phyloP scores from a whole-genome alignment of 2,888 invertebrate genomes.

The Spicauda simplicius region DNA sequence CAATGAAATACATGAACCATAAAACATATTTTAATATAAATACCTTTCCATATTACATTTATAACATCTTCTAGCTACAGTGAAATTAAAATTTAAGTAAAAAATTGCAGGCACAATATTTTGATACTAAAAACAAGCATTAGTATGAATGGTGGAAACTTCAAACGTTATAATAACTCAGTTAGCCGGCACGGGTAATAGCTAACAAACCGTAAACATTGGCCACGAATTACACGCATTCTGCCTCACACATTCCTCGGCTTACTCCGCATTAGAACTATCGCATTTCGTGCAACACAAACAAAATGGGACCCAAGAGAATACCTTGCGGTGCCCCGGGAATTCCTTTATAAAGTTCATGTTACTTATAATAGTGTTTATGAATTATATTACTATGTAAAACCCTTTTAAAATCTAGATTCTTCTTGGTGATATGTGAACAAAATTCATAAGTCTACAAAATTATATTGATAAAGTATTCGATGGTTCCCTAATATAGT shows the following conservation, averaged over 20 bases:
- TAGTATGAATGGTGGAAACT: not conserved
- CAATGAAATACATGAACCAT: no score
- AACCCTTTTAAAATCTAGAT: not conserved
- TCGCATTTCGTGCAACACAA: conserved; percentile 47
- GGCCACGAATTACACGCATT: conserved; percentile 58
- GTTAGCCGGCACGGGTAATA: conserved; percentile 28
- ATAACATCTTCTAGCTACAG: no score
- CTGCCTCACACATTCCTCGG: conserved; percentile 46
- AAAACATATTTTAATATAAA: no score
- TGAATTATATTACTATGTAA: not conserved
- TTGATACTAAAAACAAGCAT: not conserved
- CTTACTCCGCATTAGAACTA: conserved; percentile 47
- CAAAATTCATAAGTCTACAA: not conserved
- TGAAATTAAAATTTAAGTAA: not conserved
- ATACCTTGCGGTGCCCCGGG: conserved; percentile 62
- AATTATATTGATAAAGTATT: no score
- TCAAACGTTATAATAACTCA: conserved; percentile 29
- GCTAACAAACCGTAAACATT: conserved; percentile 51
- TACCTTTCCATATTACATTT: no score
- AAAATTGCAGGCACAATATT: not conserved
- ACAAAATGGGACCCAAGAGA: conserved; percentile 60
- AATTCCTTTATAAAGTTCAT: conserved; percentile 1
- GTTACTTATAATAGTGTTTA: not conserved
- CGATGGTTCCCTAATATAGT: no score
- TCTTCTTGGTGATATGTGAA: not conserved